A percentile compares a stretch with the other conserved stretches of the same genome.
Evolutionary conservation across 2,888 invertebrate species (phyloP).

Genomic region (Caenorhabditis imperialis): DNA sequence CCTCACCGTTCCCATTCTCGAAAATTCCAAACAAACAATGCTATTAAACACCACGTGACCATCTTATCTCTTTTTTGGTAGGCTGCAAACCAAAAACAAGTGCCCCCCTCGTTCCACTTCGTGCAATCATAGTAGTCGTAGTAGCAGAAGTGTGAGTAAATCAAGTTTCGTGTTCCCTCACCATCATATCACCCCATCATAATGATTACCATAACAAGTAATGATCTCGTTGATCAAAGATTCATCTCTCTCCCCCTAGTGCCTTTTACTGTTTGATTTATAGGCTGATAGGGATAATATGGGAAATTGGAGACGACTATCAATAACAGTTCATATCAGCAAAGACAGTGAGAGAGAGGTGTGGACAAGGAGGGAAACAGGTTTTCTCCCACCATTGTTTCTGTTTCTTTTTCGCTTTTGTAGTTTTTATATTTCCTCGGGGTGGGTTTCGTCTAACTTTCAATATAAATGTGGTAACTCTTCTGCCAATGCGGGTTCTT

Average conservation of each 20-base stretch:
- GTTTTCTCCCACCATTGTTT: too few species aligned
- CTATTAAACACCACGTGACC: conserved; percentile 23
- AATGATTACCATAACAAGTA: conserved; percentile 15
- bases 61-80: too few species aligned
- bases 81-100: too few species aligned
- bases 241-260: conserved; percentile 11
- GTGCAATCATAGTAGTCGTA: conserved; percentile 32
- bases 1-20: conserved; percentile 7
- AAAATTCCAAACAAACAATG: conserved; percentile 28
- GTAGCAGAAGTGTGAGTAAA: conserved; percentile 27
- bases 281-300: not conserved
- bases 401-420: too few species aligned
- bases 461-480: too few species aligned
- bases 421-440: too few species aligned
- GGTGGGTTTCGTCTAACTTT: not conserved
- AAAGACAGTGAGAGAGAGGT: too few species aligned
- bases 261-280: conserved; percentile 22
- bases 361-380: conserved; percentile 5
- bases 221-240: conserved; percentile 48
- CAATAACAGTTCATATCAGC: conserved; percentile 29
- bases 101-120: conserved; percentile 46
- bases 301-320: conserved; percentile 13
- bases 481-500: too few species aligned
- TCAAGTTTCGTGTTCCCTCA: conserved; percentile 29
- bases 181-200: conserved; percentile 2